These are phyloP conservation scores for Falco peregrinus DNA, from an alignment of 2,797 vertebrate genomes.

Conservation along the genomic window DNA sequence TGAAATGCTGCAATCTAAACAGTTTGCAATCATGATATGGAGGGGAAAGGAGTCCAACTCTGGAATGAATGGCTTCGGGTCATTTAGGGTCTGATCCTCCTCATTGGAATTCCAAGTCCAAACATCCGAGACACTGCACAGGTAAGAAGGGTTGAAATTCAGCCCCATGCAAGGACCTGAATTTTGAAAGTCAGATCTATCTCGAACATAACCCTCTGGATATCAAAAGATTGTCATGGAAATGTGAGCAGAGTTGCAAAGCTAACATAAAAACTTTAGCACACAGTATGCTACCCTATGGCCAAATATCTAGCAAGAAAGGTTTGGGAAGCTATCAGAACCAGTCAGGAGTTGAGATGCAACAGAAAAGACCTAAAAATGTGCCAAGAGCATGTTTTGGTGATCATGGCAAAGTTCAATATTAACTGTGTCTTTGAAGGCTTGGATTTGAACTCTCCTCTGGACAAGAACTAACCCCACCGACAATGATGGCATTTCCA, in stretches of 20 bases:
- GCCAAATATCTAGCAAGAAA: background rate
- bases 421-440: background rate
- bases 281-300: background rate
- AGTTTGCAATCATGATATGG: background rate
- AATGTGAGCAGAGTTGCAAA: background rate
- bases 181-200: background rate
- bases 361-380: background rate
- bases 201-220: background rate
- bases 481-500: background rate
- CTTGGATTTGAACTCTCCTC: background rate
- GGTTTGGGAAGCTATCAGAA: slow-evolving; percentile 59
- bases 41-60: background rate
- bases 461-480: background rate
- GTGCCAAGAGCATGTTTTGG: background rate
- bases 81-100: background rate
- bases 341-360: slow-evolving; percentile 10
- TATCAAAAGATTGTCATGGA: background rate
- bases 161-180: slow-evolving; percentile 22
- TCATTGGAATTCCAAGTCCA: slow-evolving; percentile 58
- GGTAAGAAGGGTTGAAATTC: slow-evolving; percentile 12
- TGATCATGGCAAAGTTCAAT: background rate
- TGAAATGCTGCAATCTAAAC: background rate
- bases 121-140: background rate
- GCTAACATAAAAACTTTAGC: background rate
- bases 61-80: background rate